Evolutionary conservation across 2,797 vertebrate species (phyloP).

Genomic region (Pseudochirops cupreus): DNA sequence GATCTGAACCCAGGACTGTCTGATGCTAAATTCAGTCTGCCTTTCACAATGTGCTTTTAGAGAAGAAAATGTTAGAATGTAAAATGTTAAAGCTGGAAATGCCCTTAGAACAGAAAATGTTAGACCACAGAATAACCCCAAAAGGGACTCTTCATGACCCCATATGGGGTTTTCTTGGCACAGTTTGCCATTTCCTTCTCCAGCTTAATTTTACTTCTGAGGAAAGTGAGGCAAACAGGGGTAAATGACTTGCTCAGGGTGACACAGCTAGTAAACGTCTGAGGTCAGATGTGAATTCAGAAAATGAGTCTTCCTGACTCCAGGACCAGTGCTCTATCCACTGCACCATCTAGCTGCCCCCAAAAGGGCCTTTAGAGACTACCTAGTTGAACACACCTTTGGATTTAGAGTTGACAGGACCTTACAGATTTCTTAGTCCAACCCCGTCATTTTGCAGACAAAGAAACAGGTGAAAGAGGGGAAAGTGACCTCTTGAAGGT

Average conservation of each 20-base stretch:
- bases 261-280: background rate
- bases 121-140: background rate
- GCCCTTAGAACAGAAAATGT: background rate
- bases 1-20: slow-evolving; percentile 20
- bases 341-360: background rate
- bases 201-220: background rate
- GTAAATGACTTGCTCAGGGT: background rate
- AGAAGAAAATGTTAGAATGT: background rate
- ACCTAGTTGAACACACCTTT: background rate
- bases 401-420: background rate
- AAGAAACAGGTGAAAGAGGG: slow-evolving; percentile 19
- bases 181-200: background rate
- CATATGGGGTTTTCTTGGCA: background rate
- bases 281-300: background rate
- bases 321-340: background rate
- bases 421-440: background rate
- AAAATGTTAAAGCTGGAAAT: background rate
- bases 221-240: background rate
- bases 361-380: background rate
- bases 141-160: background rate
- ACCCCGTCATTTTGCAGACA: background rate
- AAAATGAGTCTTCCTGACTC: background rate
- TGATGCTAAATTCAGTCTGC: background rate
- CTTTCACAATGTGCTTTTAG: background rate
- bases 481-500: background rate